These are phyloP conservation scores for Neodiprion virginianus DNA, from an alignment of 1,140 invertebrate species.

Conservation along the genomic window DNA sequence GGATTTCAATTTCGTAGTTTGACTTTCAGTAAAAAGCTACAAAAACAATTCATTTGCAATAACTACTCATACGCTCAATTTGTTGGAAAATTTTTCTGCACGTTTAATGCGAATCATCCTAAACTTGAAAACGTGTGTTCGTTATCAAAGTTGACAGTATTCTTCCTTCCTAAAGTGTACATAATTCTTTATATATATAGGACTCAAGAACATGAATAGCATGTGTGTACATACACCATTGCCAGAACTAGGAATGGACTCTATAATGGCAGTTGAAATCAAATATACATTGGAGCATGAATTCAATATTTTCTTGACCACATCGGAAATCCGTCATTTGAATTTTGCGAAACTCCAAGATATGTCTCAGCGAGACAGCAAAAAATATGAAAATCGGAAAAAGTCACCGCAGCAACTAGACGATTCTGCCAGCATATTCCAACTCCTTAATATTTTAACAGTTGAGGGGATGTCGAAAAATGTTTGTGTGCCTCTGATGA, in stretches of 20 bases:
- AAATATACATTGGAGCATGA: conserved; percentile 79
- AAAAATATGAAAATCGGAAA: conserved; percentile 30
- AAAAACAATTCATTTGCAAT: no score
- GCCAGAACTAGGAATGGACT: conserved; percentile 82
- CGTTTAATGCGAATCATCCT: no score
- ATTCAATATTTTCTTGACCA: conserved; percentile 73
- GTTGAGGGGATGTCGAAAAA: conserved; percentile 34
- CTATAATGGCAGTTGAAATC: conserved; percentile 83
- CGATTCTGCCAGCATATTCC: conserved; percentile 44
- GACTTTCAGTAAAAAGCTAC: conserved; percentile 11
- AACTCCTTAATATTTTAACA: conserved; percentile 46
- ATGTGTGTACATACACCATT: conserved; percentile 70
- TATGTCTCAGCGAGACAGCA: conserved; percentile 43
- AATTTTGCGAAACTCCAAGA: conserved; percentile 65
- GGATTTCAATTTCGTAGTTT: neutral
- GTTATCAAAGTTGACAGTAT: conserved; percentile 3
- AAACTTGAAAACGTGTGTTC: neutral
- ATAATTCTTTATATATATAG: conserved; percentile 31
- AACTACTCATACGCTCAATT: no score
- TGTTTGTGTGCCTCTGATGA: conserved; percentile 45
- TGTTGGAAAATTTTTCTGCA: no score
- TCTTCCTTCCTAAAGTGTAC: neutral
- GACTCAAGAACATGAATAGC: conserved; percentile 61
- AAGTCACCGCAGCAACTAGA: neutral
- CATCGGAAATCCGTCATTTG: conserved; percentile 73